Evolutionary conservation across 2,797 vertebrate genomes (phyloP), one percentile per base, ranked within the genome.

Genomic region (Salarias fasciatus): DNA sequence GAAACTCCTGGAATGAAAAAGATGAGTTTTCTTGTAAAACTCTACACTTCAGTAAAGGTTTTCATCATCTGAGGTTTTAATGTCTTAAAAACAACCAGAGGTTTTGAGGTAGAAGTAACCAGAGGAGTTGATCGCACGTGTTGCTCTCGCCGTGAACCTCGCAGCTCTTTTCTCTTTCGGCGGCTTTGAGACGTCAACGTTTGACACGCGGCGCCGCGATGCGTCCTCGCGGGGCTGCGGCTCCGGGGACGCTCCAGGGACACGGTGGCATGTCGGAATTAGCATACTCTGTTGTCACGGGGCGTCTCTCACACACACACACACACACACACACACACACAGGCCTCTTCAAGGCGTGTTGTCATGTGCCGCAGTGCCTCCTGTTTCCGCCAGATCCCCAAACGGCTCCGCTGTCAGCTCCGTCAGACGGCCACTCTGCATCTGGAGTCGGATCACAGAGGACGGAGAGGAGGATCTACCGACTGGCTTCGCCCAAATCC

Each of bases 201-300:
- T 56, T 80, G 53, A 83, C 64, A 69, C 69, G 72, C 53, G 52
- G 68, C n/a, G 49, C 24, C 14, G 28, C 66, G 80, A 77, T 72
- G 40, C 77, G 82, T 69, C 69, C 31, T 74, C 8, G 50, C 7
- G 69, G 71, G 67, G 52, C 33, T 45, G 45, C 54, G 18, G 46
- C 13, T 42, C 12, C 0, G 24, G 46, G 49, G 30, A 14, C 56
- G 47, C 72, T 54, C 11, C 4, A 28, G 44, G 64, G 72, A 68
- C 33, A 60, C 5, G 31, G 44, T 50, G 69, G 73, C 76, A 57
- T 59, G 69, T 53, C 73, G 36, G 53, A 64, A 86, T 85, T 71
- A 83, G 61, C 81, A 79, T 78, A 62, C 56, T 50, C 47, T 51
- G 54, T 51, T 69, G 48, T 79, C 74, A 55, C 71, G 51, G 49